Conservation (phyloP, 2,888 invertebrate genomes). For the Pyrocoelia pectoralis region DNA sequence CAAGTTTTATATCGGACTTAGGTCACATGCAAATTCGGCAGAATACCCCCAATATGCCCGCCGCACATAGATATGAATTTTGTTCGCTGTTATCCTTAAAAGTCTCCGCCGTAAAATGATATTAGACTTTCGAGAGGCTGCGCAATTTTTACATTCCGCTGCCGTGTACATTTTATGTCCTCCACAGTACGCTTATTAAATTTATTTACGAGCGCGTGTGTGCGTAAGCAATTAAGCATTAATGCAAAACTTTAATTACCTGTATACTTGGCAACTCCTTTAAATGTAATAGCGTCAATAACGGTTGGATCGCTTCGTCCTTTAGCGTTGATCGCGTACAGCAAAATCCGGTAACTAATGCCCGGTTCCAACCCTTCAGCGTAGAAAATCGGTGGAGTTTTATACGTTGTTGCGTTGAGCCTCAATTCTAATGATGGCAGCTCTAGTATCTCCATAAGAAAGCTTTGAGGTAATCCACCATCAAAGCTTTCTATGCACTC, state of each 20-base stretch:
- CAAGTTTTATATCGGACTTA: slow-evolving; percentile 26
- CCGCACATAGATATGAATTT: slow-evolving; percentile 32
- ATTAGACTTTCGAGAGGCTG: slow-evolving; percentile 20
- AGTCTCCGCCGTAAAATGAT: slow-evolving; percentile 27
- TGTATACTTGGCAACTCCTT: slow-evolving; percentile 86
- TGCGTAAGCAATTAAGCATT: neutral
- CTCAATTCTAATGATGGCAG: slow-evolving; percentile 69
- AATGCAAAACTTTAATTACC: slow-evolving; percentile 61
- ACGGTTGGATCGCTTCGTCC: slow-evolving; percentile 85
- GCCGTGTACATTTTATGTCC: slow-evolving; percentile 2
- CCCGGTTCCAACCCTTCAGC: slow-evolving; percentile 76
- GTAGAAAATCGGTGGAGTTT: slow-evolving; percentile 73
- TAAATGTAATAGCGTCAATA: slow-evolving; percentile 84
- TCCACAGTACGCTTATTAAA: slow-evolving; percentile 5
- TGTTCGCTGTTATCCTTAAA: slow-evolving; percentile 29
- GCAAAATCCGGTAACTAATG: slow-evolving; percentile 79
- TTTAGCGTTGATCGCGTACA: slow-evolving; percentile 88
- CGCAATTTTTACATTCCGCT: neutral
- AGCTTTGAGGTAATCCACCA: slow-evolving; percentile 87
- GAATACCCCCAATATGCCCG: slow-evolving; percentile 30
- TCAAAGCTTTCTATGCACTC: slow-evolving; percentile 90
- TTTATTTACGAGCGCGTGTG: neutral
- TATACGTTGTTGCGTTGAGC: slow-evolving; percentile 69
- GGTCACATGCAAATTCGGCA: slow-evolving; percentile 34
- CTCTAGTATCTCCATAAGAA: slow-evolving; percentile 82